Base-by-base conservation (phyloP, 1,140 invertebrate species). In the Nylanderia fulva region DNA sequence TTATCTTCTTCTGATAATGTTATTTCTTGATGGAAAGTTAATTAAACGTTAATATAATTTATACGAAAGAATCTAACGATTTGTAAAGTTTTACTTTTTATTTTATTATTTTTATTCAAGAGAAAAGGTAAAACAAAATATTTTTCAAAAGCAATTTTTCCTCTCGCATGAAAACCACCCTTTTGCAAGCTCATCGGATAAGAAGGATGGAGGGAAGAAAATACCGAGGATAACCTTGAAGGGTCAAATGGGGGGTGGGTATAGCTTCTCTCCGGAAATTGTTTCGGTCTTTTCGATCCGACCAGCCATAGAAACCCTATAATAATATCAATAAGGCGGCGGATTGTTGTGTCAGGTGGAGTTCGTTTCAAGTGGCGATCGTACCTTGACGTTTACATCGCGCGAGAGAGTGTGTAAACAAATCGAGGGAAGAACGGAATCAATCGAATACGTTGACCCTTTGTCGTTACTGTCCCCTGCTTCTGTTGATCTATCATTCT, bases 321-420 rank as follows among this genome's bases (percentile, higher is more conserved):
- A 82, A 72, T 52, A 82, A 82, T 82, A 82, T 82, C 77, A 82
- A 82, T 71, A 82, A 82, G 18, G 13, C 66, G 7, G n/a, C 36
- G 77, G 52, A 72, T 82, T 82, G 77, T 82, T 72, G 66, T 60
- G 77, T 82, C 77, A 82, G 77, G 77, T 82, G 77, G 66, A 48
- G 29, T 56, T 82, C 61, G 18, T 52, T 68, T 54, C 29, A 82
- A 82, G 66, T 82, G 77, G 24, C 48, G 66, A 71, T 80, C 77
- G 36, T 52, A 29, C 13, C 27, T 52, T 27, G 77, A 58, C 66
- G 36, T 72, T 79, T 79, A 79, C 76, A 54, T 68, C 66, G 36
- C 27, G 24, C 9, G 36, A 24, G 58, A 82, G 77, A 82, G 66
- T 71, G 21, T 13, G 52, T 42, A 82, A 82, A 82, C 77, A 82